Evolutionary conservation across 2,113 vertebrate genomes (phyloP).

Genomic region (Cryptotis parvus): DNA sequence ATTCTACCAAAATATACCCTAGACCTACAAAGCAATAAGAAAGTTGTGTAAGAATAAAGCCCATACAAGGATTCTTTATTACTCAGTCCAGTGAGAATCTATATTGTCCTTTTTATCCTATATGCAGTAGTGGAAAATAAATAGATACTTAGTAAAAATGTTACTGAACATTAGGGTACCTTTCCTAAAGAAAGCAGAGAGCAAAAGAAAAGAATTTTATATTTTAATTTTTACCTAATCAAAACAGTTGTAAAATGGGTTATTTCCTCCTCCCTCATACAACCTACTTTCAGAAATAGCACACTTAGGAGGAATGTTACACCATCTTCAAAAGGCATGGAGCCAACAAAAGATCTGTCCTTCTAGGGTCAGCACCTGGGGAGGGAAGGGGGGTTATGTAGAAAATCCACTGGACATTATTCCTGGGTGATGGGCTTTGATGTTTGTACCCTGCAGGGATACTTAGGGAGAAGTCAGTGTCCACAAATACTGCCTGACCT

Average conservation of each 20-base stretch:
- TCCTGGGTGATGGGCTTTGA: constrained; percentile 46
- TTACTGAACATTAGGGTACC: neutral
- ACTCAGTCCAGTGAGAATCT: neutral
- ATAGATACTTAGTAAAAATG: neutral
- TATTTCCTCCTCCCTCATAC: neutral
- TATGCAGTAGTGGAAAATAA: neutral
- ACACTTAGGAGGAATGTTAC: neutral
- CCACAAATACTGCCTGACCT: constrained; percentile 60
- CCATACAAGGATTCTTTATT: fast-evolving
- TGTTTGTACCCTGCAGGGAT: neutral
- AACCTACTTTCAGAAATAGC: constrained; percentile 50
- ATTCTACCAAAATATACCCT: neutral
- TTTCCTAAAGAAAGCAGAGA: constrained; percentile 24
- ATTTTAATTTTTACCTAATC: constrained; percentile 26
- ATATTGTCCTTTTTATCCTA: neutral
- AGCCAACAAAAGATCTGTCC: neutral
- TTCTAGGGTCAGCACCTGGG: constrained; percentile 5
- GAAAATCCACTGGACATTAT: neutral
- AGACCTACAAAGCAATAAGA: neutral
- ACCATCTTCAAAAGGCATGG: neutral
- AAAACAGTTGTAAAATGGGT: neutral
- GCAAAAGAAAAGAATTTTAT: neutral
- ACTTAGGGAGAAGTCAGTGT: neutral
- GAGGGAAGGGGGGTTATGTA: neutral
- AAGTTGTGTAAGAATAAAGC: neutral